phyloP scores from a whole-genome alignment of 2,888 invertebrate species.

The Epirrhoe alternata region DNA sequence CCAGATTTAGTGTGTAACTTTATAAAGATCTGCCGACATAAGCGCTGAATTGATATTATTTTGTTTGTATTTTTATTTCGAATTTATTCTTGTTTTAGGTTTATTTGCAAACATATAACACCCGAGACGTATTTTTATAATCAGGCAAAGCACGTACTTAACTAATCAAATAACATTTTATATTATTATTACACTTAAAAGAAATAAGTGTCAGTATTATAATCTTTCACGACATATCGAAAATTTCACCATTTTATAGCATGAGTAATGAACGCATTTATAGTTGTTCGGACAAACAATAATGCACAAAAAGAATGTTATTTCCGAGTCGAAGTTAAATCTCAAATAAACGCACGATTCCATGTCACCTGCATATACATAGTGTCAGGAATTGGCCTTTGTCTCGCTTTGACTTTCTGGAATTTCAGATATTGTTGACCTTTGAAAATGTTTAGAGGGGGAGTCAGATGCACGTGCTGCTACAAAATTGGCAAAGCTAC shows the following conservation, averaged over 20 bases:
- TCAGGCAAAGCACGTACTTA: constrained; percentile 33
- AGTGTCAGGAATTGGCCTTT: too few relatives aligned
- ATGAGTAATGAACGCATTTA: too few relatives aligned
- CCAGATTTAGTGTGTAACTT: constrained; percentile 52
- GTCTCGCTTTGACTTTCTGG: too few relatives aligned
- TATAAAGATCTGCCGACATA: constrained; percentile 43
- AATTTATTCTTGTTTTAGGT: constrained; percentile 21
- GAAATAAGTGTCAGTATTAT: constrained; percentile 36
- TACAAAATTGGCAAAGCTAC: background rate
- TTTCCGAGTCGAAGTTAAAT: too few relatives aligned
- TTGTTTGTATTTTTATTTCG: constrained; percentile 6
- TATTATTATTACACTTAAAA: constrained; percentile 1
- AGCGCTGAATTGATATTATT: constrained; percentile 23
- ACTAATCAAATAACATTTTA: constrained; percentile 30
- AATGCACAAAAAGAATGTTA: too few relatives aligned
- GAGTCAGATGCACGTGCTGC: background rate
- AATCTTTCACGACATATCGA: too few relatives aligned
- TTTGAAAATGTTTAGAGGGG: background rate
- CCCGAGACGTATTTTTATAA: constrained; percentile 9
- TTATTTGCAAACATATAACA: constrained; percentile 11
- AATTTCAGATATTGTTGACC: too few relatives aligned
- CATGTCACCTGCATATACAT: too few relatives aligned
- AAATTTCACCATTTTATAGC: too few relatives aligned
- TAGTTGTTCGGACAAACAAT: too few relatives aligned
- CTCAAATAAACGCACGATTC: too few relatives aligned